Conservation (phyloP, 2,113 vertebrate genomes). For the Ahaetulla prasina region DNA sequence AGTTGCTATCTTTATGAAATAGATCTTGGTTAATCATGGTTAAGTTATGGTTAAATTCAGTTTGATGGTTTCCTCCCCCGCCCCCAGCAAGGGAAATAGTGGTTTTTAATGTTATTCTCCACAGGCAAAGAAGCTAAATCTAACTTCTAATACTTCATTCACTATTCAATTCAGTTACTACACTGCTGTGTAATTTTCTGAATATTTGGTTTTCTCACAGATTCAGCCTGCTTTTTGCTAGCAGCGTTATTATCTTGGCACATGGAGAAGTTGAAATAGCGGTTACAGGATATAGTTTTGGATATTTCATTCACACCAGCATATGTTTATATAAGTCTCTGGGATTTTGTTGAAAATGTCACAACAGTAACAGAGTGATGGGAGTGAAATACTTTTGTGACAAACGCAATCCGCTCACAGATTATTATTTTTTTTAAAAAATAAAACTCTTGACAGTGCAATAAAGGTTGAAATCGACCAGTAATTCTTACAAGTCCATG, state of each 20-base stretch:
- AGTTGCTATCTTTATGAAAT: neutral
- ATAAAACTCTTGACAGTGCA: conserved; percentile 13
- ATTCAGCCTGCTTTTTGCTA: conserved; percentile 12
- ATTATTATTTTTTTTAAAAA: neutral
- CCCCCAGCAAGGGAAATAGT: neutral
- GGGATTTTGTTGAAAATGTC: neutral
- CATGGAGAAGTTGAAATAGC: conserved; percentile 19
- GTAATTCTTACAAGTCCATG: conserved; percentile 15
- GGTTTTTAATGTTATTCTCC: neutral
- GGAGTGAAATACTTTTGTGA: conserved; percentile 3
- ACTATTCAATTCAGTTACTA: neutral
- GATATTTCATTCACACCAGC: conserved; percentile 3
- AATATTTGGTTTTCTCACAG: conserved; percentile 17
- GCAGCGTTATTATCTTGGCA: conserved; percentile 23
- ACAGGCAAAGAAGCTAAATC: neutral
- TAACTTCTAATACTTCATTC: neutral
- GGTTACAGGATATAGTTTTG: conserved; percentile 21
- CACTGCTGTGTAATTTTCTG: neutral
- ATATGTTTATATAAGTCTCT: neutral
- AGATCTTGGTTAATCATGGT: neutral
- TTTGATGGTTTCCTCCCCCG: rapidly evolving
- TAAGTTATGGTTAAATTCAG: neutral
- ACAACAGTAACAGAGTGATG: conserved; percentile 20
- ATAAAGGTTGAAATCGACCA: conserved; percentile 51
- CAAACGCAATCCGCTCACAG: neutral